A percentile compares a stretch with the other conserved stretches of the same genome.
These are phyloP conservation scores for Tetragonula clypearis DNA, from an alignment of 1,140 invertebrate genomes.

Conservation along the genomic window DNA sequence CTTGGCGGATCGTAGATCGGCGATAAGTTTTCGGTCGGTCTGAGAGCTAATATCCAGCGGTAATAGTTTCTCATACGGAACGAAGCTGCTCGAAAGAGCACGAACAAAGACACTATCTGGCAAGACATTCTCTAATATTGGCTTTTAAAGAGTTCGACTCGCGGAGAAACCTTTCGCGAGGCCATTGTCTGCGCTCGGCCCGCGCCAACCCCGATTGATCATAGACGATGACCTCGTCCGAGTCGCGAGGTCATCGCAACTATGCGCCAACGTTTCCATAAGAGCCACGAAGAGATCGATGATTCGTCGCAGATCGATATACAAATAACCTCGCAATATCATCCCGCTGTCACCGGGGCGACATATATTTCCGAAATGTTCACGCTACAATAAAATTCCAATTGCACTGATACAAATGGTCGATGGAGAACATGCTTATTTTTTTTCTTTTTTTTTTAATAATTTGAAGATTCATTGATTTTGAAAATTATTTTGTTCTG, in stretches of 20 bases:
- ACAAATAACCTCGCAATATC: neutral
- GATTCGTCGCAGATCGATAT: conserved; percentile 1
- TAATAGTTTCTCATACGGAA: conserved; percentile 22
- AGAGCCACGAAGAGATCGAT: neutral
- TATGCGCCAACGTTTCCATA: conserved; percentile 22
- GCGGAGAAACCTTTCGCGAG: conserved; percentile 22
- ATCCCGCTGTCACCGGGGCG: neutral
- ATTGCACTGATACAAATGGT: neutral
- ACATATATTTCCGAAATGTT: neutral
- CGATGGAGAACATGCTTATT: too few relatives aligned
- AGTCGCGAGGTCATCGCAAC: conserved; percentile 18
- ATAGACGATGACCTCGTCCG: conserved; percentile 21
- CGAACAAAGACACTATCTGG: conserved; percentile 31
- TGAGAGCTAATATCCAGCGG: neutral
- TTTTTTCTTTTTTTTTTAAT: too few relatives aligned
- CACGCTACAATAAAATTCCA: too few relatives aligned
- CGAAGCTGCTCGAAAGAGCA: conserved; percentile 1
- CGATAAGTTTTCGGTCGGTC: conserved; percentile 15
- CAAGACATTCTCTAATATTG: conserved; percentile 21
- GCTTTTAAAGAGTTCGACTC: conserved; percentile 7
- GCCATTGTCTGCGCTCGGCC: conserved; percentile 27
- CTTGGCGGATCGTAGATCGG: neutral
- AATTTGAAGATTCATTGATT: too few relatives aligned
- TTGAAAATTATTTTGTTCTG: too few relatives aligned
- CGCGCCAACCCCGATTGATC: neutral